A percentile compares a stretch with the other conserved stretches of the same genome.
These are phyloP conservation scores for Piaya cayana DNA, from an alignment of 2,113 vertebrate genomes.

Conservation along the genomic window DNA sequence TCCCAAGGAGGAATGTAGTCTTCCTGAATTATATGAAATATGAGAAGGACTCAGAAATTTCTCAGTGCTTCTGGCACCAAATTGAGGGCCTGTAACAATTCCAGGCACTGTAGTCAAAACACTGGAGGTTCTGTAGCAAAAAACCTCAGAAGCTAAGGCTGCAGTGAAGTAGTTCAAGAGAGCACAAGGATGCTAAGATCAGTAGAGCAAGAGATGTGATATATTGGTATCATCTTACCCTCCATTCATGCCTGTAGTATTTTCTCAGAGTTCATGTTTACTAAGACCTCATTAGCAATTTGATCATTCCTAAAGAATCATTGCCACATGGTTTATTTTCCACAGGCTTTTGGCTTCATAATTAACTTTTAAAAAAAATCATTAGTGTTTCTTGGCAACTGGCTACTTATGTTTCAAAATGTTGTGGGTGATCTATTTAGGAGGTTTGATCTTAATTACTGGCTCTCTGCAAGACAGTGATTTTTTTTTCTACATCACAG, in stretches of 20 bases:
- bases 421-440: neutral
- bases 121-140: neutral
- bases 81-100: neutral
- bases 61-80: neutral
- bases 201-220: neutral
- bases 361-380: neutral
- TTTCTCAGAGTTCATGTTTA: neutral
- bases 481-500: neutral
- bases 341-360: neutral
- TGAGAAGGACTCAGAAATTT: neutral
- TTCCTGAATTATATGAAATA: neutral
- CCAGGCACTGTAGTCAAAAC: neutral
- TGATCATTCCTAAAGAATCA: neutral
- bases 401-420: neutral
- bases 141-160: neutral
- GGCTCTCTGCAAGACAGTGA: neutral
- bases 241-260: neutral
- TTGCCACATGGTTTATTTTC: neutral
- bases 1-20: neutral
- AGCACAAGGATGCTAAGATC: neutral
- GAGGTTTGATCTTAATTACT: neutral
- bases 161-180: neutral
- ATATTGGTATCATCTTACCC: neutral
- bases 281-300: neutral
- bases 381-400: neutral